phyloP scores from a whole-genome alignment of 2,113 vertebrate species.

The Hypomesus transpacificus region DNA sequence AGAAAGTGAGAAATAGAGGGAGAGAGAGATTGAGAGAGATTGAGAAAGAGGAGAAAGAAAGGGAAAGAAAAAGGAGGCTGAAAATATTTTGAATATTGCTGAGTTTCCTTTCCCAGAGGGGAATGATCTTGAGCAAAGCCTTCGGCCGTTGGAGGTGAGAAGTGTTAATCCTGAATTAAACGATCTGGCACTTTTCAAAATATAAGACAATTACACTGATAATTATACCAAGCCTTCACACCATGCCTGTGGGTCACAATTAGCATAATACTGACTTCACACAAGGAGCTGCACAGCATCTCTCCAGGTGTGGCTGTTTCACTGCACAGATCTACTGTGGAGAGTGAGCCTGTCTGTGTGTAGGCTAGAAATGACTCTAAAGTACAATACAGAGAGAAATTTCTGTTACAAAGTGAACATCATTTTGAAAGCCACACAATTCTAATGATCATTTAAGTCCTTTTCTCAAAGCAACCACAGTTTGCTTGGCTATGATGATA shows the following conservation, averaged over 20 bases:
- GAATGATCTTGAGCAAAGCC: conserved; percentile 44
- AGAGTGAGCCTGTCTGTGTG: conserved; percentile 1
- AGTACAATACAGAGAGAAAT: background rate
- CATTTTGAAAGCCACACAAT: background rate
- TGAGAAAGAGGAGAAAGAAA: background rate
- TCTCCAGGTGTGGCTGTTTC: conserved; percentile 51
- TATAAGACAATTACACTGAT: conserved; percentile 75
- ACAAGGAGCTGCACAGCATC: conserved; percentile 39
- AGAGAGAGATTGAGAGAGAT: background rate
- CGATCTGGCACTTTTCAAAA: conserved; percentile 77
- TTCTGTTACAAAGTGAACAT: background rate
- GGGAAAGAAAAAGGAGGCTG: conserved; percentile 12
- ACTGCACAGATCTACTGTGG: conserved; percentile 34
- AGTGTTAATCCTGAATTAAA: conserved; percentile 75
- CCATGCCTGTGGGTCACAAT: conserved; percentile 68
- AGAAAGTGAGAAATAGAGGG: conserved; percentile 1
- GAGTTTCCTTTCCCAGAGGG: conserved; percentile 26
- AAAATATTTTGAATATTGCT: conserved; percentile 20
- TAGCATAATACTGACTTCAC: conserved; percentile 62
- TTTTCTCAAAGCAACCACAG: too few relatives aligned
- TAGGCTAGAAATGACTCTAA: background rate
- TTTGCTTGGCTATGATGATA: background rate
- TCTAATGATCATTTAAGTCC: too few relatives aligned
- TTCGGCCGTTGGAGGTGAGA: conserved; percentile 71
- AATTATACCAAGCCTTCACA: conserved; percentile 73